Conservation (phyloP, 2,888 invertebrate genomes). For the Pachycephus smyrnensis region DNA sequence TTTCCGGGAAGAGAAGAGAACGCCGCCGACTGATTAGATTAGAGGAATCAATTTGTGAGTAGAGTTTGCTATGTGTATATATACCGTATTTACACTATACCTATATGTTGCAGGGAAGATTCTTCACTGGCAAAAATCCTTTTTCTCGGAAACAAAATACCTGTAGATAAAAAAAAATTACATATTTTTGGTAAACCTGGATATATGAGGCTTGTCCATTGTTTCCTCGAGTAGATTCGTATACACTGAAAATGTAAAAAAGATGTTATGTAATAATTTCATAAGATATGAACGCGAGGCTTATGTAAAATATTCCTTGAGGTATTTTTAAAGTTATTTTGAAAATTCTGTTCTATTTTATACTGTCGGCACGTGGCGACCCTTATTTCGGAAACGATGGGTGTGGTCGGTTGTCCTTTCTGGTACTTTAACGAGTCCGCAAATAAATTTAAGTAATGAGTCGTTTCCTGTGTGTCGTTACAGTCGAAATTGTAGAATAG, state of each 20-base stretch:
- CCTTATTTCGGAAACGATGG: background rate
- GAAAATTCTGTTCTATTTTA: background rate
- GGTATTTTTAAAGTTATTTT: background rate
- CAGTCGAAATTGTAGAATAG: background rate
- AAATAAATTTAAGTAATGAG: conserved; percentile 18
- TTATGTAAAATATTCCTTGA: background rate
- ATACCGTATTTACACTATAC: background rate
- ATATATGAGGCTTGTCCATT: background rate
- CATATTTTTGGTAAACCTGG: background rate
- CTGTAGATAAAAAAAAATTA: background rate
- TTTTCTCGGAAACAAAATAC: too few species aligned
- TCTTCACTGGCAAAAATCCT: background rate
- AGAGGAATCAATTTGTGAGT: conserved; percentile 44
- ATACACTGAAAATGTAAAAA: conserved; percentile 5
- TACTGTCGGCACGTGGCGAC: conserved; percentile 3
- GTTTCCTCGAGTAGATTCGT: conserved; percentile 6
- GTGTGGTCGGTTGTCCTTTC: background rate
- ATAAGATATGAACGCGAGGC: background rate
- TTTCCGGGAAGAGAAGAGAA: conserved; percentile 57
- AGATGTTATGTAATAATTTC: background rate
- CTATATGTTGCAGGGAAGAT: background rate
- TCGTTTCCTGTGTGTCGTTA: background rate
- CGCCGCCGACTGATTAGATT: conserved; percentile 53
- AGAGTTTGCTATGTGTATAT: conserved; percentile 15
- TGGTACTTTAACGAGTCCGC: conserved; percentile 18